These are phyloP conservation scores for Muscicapa adusta DNA, from an alignment of 2,113 vertebrate genomes.

Conservation along the genomic window DNA sequence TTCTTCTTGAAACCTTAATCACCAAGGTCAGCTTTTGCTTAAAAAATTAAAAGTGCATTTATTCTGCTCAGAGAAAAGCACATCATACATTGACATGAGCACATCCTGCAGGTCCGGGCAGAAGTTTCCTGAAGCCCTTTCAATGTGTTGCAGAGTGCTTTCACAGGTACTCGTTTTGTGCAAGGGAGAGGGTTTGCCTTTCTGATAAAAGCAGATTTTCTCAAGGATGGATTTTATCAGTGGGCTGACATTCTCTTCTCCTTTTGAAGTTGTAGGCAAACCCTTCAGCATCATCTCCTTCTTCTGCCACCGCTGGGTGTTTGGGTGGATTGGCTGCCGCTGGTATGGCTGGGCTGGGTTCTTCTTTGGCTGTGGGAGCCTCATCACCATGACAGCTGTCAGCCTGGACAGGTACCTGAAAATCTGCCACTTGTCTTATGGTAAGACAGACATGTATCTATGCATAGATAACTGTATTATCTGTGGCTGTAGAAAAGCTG, in stretches of 20 bases:
- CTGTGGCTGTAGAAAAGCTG: background rate
- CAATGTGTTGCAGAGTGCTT: rapidly evolving
- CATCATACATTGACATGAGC: background rate
- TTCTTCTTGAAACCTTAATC: background rate
- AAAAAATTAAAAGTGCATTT: background rate
- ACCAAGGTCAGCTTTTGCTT: background rate
- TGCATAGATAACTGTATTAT: background rate
- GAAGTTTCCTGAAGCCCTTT: background rate
- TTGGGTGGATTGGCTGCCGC: constrained; percentile 89
- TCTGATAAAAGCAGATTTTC: background rate
- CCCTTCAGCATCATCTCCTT: constrained; percentile 91
- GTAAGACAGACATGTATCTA: constrained; percentile 58
- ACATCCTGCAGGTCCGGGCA: background rate
- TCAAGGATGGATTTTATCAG: background rate
- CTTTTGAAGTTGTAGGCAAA: constrained; percentile 84
- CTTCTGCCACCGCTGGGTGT: constrained; percentile 91
- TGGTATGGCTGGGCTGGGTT: constrained; percentile 94
- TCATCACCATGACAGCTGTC: constrained; percentile 92
- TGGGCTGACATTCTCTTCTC: background rate
- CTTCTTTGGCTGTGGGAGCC: constrained; percentile 94
- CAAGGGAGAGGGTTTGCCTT: background rate
- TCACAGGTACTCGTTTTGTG: background rate
- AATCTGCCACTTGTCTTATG: constrained; percentile 91
- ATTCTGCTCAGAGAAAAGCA: background rate
- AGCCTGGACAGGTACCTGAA: constrained; percentile 94